Evolutionary conservation across 2,888 invertebrate species (phyloP).

Genomic region (Campaea margaritaria): DNA sequence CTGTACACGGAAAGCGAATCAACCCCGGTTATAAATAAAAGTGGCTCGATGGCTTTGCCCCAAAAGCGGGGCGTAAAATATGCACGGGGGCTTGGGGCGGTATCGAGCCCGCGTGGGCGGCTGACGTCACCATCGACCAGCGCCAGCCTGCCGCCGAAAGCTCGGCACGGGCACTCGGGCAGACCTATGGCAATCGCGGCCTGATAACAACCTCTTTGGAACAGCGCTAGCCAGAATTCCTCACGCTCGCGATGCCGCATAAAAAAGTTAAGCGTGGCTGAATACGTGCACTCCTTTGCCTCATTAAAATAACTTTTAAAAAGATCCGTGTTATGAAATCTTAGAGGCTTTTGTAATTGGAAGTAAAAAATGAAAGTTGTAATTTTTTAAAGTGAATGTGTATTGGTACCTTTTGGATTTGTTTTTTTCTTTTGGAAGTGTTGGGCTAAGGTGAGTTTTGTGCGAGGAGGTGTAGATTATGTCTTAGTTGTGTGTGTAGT

Average conservation of each 20-base stretch:
- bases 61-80: conserved; percentile 74
- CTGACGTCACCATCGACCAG: conserved; percentile 76
- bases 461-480: not conserved
- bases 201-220: conserved; percentile 49
- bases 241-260: conserved; percentile 8
- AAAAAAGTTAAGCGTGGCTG: not conserved
- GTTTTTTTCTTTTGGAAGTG: conserved; percentile 21
- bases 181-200: conserved; percentile 67
- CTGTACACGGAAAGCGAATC: conserved; percentile 43
- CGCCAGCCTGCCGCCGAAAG: conserved; percentile 72
- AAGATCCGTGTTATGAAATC: not conserved
- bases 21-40: conserved; percentile 55
- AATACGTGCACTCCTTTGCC: not conserved
- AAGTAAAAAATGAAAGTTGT: conserved; percentile 5
- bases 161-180: conserved; percentile 50
- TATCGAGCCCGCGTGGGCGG: conserved; percentile 51
- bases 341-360: not conserved
- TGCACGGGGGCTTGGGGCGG: conserved; percentile 59
- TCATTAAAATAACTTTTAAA: not conserved
- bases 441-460: conserved; percentile 52
- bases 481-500: conserved; percentile 9
- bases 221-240: conserved; percentile 20
- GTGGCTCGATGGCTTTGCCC: conserved; percentile 60
- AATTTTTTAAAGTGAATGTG: not conserved
- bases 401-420: conserved; percentile 3